Conservation (phyloP, 1,140 invertebrate genomes). For the Halesus radiatus region DNA sequence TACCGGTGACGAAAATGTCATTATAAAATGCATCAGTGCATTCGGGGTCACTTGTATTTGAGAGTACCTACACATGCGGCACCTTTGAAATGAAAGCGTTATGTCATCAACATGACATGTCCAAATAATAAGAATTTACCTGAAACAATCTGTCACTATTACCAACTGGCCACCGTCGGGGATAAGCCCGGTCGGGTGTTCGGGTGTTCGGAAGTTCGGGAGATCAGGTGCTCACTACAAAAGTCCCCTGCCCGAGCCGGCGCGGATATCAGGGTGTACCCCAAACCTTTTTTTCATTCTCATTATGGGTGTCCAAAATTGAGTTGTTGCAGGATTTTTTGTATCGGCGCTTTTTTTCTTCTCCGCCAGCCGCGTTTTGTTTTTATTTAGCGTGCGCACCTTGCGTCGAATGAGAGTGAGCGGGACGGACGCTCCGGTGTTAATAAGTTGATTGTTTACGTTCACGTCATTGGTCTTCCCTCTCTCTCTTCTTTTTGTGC, state of each 20-base stretch:
- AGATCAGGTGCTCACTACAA: not conserved
- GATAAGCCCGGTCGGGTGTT: not conserved
- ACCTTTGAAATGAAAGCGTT: not conserved
- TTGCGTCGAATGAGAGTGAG: conserved; percentile 33
- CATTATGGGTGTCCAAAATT: conserved; percentile 58
- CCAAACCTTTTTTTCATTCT: conserved; percentile 48
- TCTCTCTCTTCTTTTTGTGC: conserved; percentile 45
- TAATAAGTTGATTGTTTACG: conserved; percentile 59
- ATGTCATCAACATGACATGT: too few species aligned
- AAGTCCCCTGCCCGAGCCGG: conserved; percentile 24
- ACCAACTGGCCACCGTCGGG: not conserved
- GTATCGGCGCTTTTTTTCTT: conserved; percentile 44
- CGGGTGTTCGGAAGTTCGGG: too few species aligned
- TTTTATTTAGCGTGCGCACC: conserved; percentile 47
- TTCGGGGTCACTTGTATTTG: too few species aligned
- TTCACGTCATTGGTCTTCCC: conserved; percentile 56
- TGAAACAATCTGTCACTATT: not conserved
- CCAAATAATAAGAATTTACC: not conserved
- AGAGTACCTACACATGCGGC: too few species aligned
- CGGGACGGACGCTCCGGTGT: conserved; percentile 50
- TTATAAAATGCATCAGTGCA: too few species aligned
- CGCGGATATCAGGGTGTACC: conserved; percentile 28
- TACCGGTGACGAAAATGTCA: too few species aligned
- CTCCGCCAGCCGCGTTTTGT: conserved; percentile 23
- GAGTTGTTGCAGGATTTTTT: conserved; percentile 56